Evolutionary conservation across 2,113 vertebrate species (phyloP), one percentile per base, ranked within the genome.

Genomic region (Butorides virescens): DNA sequence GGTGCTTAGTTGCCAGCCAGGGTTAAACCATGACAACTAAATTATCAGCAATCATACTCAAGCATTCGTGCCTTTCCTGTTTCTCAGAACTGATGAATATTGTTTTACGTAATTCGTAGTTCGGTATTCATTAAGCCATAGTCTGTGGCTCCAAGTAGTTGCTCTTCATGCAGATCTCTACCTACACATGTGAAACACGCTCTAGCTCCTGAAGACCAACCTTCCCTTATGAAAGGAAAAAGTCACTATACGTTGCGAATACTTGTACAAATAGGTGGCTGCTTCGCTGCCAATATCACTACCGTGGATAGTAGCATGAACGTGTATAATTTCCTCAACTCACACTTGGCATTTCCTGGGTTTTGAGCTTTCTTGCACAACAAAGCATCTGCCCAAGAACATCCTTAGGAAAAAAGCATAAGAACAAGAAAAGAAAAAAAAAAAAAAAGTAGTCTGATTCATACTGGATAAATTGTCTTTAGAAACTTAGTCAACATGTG

Each of bases 291-390:
- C 22, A 29, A 14, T 23, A 63, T 10, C 59, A 37, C 37, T 55
- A 74, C 30, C 0, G 0, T 36, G 21, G 46, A 92, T 3, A 76
- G 26, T 5, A 47, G 26, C 37, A 58, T 6, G 36, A 70, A 62
- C 0, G 0, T 25, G 50, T 34, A 27, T 27, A 11, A 32, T 32
- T 85, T 82, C 47, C 15, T 25, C 32, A 77, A 5, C 7, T n/a
- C 44, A 42, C 18, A 20, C 6, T 74, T 74, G 17, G 44, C 21
- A 15, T 34, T 71, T 71, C 29, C 34, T 74, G 26, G 8, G 1
- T 32, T 80, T 72, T 56, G 23, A 84, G 30, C 34, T 87, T 86
- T 65, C 46, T 73, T 62, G 19, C 18, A 86, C 89, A 89, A 59
- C 32, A 70, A 86, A 92, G 49, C 15, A 73, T 10, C 44, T 44